Percentiles rank a stretch among this genome's conserved stretches.
Evolutionary conservation across 2,797 vertebrate genomes (phyloP).

Genomic region (Xiphophorus birchmanni): DNA sequence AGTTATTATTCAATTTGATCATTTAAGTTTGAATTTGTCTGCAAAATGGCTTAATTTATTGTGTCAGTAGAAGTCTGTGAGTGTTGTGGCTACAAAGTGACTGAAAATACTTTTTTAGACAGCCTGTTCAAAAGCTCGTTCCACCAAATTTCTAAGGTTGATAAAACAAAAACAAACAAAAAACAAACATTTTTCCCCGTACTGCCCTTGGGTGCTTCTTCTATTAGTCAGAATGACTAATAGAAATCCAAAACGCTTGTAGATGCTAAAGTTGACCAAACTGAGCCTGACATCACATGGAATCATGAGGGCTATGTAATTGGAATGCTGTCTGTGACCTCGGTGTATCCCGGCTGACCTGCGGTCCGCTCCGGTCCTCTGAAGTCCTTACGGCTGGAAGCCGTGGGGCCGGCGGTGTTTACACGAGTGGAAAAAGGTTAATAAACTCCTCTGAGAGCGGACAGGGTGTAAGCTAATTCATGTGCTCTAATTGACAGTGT

Average conservation of each 20-base stretch:
- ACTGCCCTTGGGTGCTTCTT: background rate
- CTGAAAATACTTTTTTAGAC: background rate
- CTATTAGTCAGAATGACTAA: background rate
- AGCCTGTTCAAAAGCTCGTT: background rate
- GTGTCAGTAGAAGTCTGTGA: background rate
- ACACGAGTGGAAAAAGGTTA: conserved; percentile 53
- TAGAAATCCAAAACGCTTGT: background rate
- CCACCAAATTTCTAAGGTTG: background rate
- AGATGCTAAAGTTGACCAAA: background rate
- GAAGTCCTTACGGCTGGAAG: conserved; percentile 16
- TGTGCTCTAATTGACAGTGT: conserved; percentile 64
- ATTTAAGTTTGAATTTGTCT: background rate
- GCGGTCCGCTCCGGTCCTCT: conserved; percentile 2
- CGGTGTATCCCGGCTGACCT: conserved; percentile 37
- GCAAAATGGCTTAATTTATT: background rate
- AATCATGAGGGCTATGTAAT: background rate
- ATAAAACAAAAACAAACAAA: background rate
- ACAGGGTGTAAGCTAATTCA: conserved; percentile 46
- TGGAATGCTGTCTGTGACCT: conserved; percentile 24
- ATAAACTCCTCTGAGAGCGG: conserved; percentile 48
- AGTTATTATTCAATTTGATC: background rate
- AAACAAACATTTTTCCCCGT: background rate
- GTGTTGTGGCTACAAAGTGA: background rate
- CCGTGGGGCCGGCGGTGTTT: conserved; percentile 40
- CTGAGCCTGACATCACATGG: background rate